phyloP scores from a whole-genome alignment of 2,113 vertebrate genomes.

The Numenius arquata region DNA sequence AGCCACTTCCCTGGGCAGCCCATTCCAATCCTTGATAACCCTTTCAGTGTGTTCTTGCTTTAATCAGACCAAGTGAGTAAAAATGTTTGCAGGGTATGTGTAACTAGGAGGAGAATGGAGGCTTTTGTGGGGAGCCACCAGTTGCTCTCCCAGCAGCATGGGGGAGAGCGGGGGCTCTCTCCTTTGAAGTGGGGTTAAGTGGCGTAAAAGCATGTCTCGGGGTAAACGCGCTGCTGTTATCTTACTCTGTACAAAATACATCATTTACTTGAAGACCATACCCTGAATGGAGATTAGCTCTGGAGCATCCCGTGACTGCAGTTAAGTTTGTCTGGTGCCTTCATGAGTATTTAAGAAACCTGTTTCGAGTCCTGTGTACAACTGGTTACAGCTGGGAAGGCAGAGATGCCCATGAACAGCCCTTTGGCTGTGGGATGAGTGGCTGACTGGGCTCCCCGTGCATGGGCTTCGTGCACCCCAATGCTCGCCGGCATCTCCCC shows the following conservation, averaged over 20 bases:
- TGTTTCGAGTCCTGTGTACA: background rate
- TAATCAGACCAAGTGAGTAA: background rate
- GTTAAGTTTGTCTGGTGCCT: background rate
- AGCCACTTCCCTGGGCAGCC: too few species aligned
- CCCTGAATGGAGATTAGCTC: background rate
- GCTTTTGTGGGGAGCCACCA: background rate
- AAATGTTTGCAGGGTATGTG: background rate
- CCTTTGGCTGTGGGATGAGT: background rate
- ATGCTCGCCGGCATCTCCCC: fast-evolving
- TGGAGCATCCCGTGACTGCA: background rate
- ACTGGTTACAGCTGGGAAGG: background rate
- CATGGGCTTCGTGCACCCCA: fast-evolving
- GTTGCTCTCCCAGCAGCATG: background rate
- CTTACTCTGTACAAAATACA: background rate
- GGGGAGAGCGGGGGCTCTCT: background rate
- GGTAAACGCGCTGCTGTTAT: background rate
- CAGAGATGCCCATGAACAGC: background rate
- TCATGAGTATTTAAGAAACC: background rate
- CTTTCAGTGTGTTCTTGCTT: background rate
- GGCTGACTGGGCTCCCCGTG: background rate
- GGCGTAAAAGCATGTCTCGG: fast-evolving
- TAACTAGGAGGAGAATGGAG: background rate
- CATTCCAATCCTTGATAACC: too few species aligned
- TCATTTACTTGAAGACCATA: background rate
- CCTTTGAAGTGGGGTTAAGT: background rate